These are phyloP conservation scores for Steatocranus sp. DNA, from an alignment of 2,797 vertebrate genomes.

Conservation along the genomic window DNA sequence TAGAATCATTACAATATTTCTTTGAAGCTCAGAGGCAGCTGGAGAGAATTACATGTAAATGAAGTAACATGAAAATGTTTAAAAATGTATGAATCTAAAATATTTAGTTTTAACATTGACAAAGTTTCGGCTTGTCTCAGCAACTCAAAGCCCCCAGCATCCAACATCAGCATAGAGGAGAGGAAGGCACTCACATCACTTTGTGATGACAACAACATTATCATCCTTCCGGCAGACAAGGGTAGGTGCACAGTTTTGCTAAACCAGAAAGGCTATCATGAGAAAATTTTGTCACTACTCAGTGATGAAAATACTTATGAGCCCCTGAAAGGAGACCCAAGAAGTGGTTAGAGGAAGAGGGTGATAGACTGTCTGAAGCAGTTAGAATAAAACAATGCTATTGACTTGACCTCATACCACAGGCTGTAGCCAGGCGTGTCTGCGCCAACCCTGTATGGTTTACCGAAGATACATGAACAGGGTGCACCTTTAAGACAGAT, in stretches of 20 bases:
- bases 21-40: neutral
- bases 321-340: neutral
- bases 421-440: accelerated
- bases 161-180: neutral
- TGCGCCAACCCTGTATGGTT: neutral
- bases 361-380: neutral
- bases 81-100: neutral
- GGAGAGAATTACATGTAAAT: neutral
- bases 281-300: neutral
- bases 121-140: neutral
- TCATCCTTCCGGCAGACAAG: neutral
- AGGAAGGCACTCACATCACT: neutral
- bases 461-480: neutral
- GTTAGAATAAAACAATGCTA: neutral
- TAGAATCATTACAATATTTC: neutral
- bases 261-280: neutral
- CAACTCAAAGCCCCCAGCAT: neutral
- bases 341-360: neutral
- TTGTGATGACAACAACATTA: neutral
- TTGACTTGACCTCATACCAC: accelerated
- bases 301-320: neutral
- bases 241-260: neutral
- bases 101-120: neutral
- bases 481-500: neutral
- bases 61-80: neutral